These are phyloP conservation scores for Vidua chalybeata DNA, from an alignment of 2,113 vertebrate genomes.

Conservation along the genomic window DNA sequence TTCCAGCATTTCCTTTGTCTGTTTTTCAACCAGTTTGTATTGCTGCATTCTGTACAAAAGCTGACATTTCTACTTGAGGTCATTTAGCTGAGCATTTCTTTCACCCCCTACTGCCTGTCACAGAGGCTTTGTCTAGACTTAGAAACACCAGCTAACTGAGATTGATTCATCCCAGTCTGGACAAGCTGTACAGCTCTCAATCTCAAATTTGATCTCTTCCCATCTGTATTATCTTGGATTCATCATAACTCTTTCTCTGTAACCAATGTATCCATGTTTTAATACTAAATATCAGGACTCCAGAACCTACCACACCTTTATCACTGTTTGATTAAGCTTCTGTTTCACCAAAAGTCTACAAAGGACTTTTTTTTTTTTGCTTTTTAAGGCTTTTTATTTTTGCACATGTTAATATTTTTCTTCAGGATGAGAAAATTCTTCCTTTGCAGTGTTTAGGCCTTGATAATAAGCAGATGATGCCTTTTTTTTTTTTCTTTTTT, in stretches of 20 bases:
- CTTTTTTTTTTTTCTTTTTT: background rate
- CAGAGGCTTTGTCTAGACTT: background rate
- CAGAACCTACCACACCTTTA: background rate
- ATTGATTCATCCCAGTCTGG: constrained; percentile 19
- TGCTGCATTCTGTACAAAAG: background rate
- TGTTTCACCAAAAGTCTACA: background rate
- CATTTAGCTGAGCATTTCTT: background rate
- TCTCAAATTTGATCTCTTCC: constrained; percentile 2
- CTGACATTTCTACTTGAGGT: background rate
- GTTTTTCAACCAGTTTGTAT: background rate
- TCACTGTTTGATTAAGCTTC: background rate
- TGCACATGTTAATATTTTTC: background rate
- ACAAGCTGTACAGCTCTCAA: background rate
- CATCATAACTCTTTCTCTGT: background rate
- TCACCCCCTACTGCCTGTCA: background rate
- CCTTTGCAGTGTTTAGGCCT: background rate
- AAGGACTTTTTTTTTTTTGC: background rate
- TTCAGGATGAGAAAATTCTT: background rate
- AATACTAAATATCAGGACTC: background rate
- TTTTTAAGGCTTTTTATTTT: background rate
- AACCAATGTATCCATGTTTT: background rate
- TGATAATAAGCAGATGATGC: background rate
- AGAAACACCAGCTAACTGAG: background rate
- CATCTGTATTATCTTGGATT: background rate
- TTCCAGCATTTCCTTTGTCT: background rate